phyloP scores from a whole-genome alignment of 2,888 invertebrate genomes.

The Crossocerus cetratus region DNA sequence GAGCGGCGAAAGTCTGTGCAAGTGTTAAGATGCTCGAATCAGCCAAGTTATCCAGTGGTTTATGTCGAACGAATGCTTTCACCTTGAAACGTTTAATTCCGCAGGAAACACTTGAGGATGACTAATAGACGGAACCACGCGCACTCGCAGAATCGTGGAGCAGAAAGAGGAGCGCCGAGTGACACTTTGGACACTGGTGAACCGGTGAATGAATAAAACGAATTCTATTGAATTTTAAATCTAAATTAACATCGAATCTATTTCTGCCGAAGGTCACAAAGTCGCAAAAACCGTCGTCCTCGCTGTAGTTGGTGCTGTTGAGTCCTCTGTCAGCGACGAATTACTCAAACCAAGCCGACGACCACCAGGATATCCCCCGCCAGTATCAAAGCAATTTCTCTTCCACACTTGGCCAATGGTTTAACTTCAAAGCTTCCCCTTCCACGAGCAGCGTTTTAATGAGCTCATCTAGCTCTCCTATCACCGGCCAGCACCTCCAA shows the following conservation, averaged over 20 bases:
- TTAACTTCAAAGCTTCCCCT: slow-evolving; percentile 55
- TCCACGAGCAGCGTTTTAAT: slow-evolving; percentile 57
- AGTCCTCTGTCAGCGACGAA: slow-evolving; percentile 68
- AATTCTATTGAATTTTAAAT: neutral
- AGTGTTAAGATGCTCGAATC: too few species aligned
- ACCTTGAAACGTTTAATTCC: too few species aligned
- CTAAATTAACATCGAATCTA: neutral
- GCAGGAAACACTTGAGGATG: slow-evolving; percentile 89
- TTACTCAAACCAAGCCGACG: slow-evolving; percentile 69
- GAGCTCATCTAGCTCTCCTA: slow-evolving; percentile 50
- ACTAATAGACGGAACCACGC: slow-evolving; percentile 89
- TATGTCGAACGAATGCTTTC: too few species aligned
- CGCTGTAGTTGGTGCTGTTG: slow-evolving; percentile 61
- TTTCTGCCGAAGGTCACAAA: slow-evolving; percentile 40
- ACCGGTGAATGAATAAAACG: slow-evolving; percentile 4
- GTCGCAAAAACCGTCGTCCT: slow-evolving; percentile 41
- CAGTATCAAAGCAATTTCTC: slow-evolving; percentile 70
- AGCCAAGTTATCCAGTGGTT: too few species aligned
- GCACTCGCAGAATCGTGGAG: slow-evolving; percentile 77
- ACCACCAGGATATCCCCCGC: slow-evolving; percentile 68
- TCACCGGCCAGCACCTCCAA: slow-evolving; percentile 51
- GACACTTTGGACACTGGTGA: slow-evolving; percentile 62
- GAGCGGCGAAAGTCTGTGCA: too few species aligned
- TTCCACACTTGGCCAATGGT: slow-evolving; percentile 58
- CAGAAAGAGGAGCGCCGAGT: slow-evolving; percentile 44